Percentiles rank a stretch among this genome's conserved stretches.
phyloP scores from a whole-genome alignment of 1,140 invertebrate genomes.

The Danaus melanippus region DNA sequence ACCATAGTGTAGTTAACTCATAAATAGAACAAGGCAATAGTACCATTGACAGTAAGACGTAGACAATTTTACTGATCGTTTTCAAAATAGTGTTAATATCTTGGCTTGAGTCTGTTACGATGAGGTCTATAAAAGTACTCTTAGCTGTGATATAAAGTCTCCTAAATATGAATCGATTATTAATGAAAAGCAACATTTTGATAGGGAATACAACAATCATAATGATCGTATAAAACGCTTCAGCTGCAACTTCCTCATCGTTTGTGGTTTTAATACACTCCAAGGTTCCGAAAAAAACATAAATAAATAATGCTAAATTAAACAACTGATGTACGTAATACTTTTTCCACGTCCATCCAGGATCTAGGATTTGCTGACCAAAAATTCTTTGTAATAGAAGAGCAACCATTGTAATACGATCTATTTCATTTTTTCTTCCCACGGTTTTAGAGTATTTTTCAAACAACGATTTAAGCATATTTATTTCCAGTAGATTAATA shows the following conservation, averaged over 20 bases:
- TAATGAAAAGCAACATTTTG: slow-evolving; percentile 41
- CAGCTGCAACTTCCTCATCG: slow-evolving; percentile 31
- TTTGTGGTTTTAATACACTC: slow-evolving; percentile 29
- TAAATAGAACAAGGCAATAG: slow-evolving; percentile 33
- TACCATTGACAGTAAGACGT: slow-evolving; percentile 25
- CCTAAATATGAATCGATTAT: slow-evolving; percentile 30
- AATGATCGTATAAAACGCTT: slow-evolving; percentile 44
- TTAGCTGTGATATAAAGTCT: slow-evolving; percentile 37
- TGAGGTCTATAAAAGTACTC: slow-evolving; percentile 28
- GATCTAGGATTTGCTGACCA: slow-evolving; percentile 48
- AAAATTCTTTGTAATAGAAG: slow-evolving; percentile 39
- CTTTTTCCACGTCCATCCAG: slow-evolving; percentile 45
- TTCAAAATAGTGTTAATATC: slow-evolving; percentile 22
- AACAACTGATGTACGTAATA: slow-evolving; percentile 32
- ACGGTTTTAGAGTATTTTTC: slow-evolving; percentile 36
- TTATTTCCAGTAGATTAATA: neutral
- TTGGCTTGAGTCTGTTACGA: slow-evolving; percentile 24
- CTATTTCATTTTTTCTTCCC: slow-evolving; percentile 35
- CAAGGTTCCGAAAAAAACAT: slow-evolving; percentile 45
- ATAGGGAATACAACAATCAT: slow-evolving; percentile 33
- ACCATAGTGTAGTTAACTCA: slow-evolving; percentile 33
- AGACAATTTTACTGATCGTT: slow-evolving; percentile 27
- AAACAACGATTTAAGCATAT: slow-evolving; percentile 29
- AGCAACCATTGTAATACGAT: slow-evolving; percentile 31
- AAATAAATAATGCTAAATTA: slow-evolving; percentile 31